Conservation (phyloP, 2,888 invertebrate species). For the Lasioglossum morio region DNA sequence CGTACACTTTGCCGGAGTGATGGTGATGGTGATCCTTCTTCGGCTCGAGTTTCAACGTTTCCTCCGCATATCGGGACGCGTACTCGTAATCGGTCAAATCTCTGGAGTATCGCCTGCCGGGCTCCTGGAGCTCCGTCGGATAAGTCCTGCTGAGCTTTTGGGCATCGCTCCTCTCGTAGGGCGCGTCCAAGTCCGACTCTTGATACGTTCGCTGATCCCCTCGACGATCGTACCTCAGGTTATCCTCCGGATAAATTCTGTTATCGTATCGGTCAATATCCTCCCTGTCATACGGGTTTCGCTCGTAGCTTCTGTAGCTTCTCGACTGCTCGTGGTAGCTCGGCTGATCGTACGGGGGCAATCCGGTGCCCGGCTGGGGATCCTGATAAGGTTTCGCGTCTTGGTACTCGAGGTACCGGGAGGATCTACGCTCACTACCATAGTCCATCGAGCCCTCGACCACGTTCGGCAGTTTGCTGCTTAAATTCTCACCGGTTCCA, state of each 20-base stretch:
- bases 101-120: conserved; percentile 79
- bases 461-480: conserved; percentile 83
- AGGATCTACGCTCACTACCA: conserved; percentile 84
- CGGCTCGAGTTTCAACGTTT: conserved; percentile 81
- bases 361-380: conserved; percentile 60
- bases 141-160: conserved; percentile 76
- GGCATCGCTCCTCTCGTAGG: conserved; percentile 79
- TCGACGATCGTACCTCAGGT: conserved; percentile 76
- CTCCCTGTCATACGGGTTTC: conserved; percentile 77
- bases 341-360: conserved; percentile 64
- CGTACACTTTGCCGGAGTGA: conserved; percentile 77
- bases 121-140: conserved; percentile 70
- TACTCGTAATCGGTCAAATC: conserved; percentile 82
- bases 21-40: conserved; percentile 78
- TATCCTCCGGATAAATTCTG: conserved; percentile 81
- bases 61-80: conserved; percentile 80
- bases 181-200: conserved; percentile 82
- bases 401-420: conserved; percentile 83
- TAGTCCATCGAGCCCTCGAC: conserved; percentile 85
- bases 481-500: conserved; percentile 82
- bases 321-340: conserved; percentile 71
- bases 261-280: conserved; percentile 80
- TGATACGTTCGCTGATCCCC: conserved; percentile 79
- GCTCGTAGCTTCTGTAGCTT: conserved; percentile 75
- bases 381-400: conserved; percentile 76